Conservation (phyloP, 2,888 invertebrate genomes). For the Acleris literana region DNA sequence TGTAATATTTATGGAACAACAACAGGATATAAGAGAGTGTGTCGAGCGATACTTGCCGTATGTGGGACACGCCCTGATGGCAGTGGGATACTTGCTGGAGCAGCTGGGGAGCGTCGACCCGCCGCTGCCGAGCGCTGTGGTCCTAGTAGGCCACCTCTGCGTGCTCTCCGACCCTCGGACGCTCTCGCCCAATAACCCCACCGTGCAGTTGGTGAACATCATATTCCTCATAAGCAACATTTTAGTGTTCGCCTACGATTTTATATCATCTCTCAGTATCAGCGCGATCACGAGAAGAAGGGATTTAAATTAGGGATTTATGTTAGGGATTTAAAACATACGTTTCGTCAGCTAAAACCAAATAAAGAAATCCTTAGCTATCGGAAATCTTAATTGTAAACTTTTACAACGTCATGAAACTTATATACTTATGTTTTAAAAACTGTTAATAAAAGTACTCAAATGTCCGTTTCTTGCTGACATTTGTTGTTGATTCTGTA, state of each 20-base stretch:
- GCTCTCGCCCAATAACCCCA: conserved; percentile 52
- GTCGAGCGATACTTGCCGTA: conserved; percentile 58
- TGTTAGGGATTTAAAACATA: conserved; percentile 6
- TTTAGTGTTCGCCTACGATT: conserved; percentile 63
- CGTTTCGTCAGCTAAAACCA: background rate
- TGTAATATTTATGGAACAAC: conserved; percentile 35
- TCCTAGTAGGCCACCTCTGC: conserved; percentile 65
- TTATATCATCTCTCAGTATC: conserved; percentile 35
- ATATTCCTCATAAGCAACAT: conserved; percentile 63
- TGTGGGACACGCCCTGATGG: conserved; percentile 67
- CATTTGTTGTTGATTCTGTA: conserved; percentile 30
- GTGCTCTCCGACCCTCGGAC: conserved; percentile 60
- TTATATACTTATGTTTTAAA: too few relatives aligned
- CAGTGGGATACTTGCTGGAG: conserved; percentile 67
- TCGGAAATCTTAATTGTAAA: background rate
- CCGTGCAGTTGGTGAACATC: conserved; percentile 56
- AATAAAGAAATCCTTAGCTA: conserved; percentile 19
- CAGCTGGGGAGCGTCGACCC: conserved; percentile 56
- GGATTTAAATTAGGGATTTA: conserved; percentile 20
- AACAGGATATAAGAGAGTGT: conserved; percentile 43
- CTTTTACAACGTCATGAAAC: too few relatives aligned
- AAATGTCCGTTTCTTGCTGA: background rate
- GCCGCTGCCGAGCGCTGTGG: conserved; percentile 67
- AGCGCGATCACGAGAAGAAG: conserved; percentile 32
- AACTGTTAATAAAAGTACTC: background rate